Base-by-base conservation (phyloP, 2,888 invertebrate genomes). In the Cistogaster globosa region DNA sequence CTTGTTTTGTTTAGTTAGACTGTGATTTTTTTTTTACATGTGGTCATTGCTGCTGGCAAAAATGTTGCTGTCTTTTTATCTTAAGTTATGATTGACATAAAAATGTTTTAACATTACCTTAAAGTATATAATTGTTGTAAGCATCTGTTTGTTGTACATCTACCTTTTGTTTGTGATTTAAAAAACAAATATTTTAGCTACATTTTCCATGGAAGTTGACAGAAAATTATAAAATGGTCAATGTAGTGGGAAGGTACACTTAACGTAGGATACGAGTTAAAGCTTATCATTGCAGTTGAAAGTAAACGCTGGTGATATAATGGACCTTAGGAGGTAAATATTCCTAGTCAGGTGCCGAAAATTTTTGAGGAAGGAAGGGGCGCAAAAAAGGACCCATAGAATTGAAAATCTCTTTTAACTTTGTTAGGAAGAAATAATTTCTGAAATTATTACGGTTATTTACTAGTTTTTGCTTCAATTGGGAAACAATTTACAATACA, bases 21-120 rank as follows among this genome's bases (percentile, higher is more conserved):
- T n/a, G 48, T 5, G 4, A 4, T 26, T 42, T 42, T 14, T 55
- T 55, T 63, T 57, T 65, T 45, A 18, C n/a, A 42, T 65, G 11
- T 38, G 38, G 38, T 9, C 8, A 38, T 11, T 22, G 11, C 32
- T 48, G 20, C 2, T 16, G 14, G 20, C 4, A 62, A 22, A 62
- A 22, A 22, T 51, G 65, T 53, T 71, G 26, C 32, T 58, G 55
- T 75, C 62, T 26, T 16, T 76, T 65, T n/a, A 51, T 69, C 42
- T 68, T n/a, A 69, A 69, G 82, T 82, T 82, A 82, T 85, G 85
- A 85, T 85, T 85, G 85, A 85, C 85, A 85, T 78, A 71, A 85
- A 85, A 82, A 85, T 85, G 81, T 82, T 85, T 82, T 26, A 85
- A 81, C 77, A 78, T 85, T 85, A 85, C 85, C 82, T 85, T 85